Conservation (phyloP, 2,888 invertebrate genomes). For the Tubiluchus corallicola region DNA sequence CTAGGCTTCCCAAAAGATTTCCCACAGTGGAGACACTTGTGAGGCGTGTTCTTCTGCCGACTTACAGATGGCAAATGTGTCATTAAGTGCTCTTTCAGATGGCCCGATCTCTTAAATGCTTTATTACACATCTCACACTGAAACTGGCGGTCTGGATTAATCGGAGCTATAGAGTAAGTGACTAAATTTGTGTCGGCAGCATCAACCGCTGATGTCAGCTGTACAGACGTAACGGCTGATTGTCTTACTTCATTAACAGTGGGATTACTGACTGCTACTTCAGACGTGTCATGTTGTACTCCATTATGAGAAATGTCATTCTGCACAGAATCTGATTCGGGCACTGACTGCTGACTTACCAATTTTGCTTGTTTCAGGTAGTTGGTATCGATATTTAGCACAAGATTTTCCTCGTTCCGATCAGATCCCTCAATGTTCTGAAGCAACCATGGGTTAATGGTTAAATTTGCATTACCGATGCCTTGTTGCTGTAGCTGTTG, state of each 20-base stretch:
- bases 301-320: too few species aligned
- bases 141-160: background rate
- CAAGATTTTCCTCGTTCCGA: constrained; percentile 4
- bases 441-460: constrained; percentile 24
- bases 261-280: too few species aligned
- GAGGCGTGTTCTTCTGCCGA: constrained; percentile 17
- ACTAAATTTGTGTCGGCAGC: too few species aligned
- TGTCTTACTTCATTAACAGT: too few species aligned
- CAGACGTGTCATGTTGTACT: background rate
- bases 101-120: constrained; percentile 22
- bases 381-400: background rate
- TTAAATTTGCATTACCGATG: constrained; percentile 24
- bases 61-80: constrained; percentile 16
- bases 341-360: too few species aligned
- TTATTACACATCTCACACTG: constrained; percentile 19
- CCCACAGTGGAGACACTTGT: constrained; percentile 44
- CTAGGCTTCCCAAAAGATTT: constrained; percentile 52
- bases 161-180: too few species aligned
- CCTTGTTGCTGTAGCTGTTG: constrained; percentile 30
- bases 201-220: background rate
- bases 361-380: too few species aligned
- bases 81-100: constrained; percentile 24
- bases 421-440: background rate
- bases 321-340: background rate
- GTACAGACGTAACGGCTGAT: too few species aligned